A percentile compares a stretch with the other conserved stretches of the same genome.
Conservation (phyloP, 2,113 vertebrate genomes). For the Barbus barbus region DNA sequence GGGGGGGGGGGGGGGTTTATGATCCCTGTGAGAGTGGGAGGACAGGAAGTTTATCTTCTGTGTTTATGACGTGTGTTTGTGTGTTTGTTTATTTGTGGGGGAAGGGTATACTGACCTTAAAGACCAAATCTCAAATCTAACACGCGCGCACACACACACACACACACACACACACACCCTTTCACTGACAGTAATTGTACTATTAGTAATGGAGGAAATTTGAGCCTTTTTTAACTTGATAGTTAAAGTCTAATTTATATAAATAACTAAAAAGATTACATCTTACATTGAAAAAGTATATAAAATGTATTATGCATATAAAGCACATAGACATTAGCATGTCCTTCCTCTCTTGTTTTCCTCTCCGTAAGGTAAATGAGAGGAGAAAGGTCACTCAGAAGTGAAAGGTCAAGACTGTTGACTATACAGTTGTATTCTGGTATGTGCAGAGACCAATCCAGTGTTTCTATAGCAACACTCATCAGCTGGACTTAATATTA, state of each 20-base stretch:
- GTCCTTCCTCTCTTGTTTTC: neutral
- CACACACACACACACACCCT: neutral
- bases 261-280: neutral
- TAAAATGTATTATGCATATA: too few relatives aligned
- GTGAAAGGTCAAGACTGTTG: constrained; percentile 50
- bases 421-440: constrained; percentile 41
- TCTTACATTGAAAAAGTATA: neutral
- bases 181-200: neutral
- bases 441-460: constrained; percentile 25
- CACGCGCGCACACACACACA: neutral
- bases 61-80: constrained; percentile 34
- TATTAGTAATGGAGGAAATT: neutral
- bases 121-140: neutral
- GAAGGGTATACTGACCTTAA: neutral
- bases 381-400: constrained; percentile 40
- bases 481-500: neutral
- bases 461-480: constrained; percentile 29
- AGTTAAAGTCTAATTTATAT: neutral
- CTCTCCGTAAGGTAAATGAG: constrained; percentile 14
- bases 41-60: constrained; percentile 42
- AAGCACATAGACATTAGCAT: neutral
- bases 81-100: constrained; percentile 33
- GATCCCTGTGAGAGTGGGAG: constrained; percentile 30
- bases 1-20: constrained; percentile 13
- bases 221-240: neutral